These are phyloP conservation scores for Camponotus pennsylvanicus DNA, from an alignment of 1,140 invertebrate genomes.

Conservation along the genomic window DNA sequence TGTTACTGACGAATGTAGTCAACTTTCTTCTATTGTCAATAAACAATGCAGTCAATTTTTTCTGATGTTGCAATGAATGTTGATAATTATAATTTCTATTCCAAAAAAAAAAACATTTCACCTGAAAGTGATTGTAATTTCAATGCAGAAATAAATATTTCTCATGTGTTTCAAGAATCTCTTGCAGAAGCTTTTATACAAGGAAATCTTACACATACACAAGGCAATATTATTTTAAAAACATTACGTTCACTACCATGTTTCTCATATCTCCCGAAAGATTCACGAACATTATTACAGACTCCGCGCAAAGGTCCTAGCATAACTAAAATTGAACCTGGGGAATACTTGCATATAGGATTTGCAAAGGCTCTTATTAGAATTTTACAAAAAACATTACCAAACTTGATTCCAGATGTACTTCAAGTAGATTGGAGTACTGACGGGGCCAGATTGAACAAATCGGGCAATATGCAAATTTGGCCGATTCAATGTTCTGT, in stretches of 20 bases:
- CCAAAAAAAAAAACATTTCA: background rate
- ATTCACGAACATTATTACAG: constrained; percentile 3
- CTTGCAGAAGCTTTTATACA: background rate
- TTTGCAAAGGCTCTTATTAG: background rate
- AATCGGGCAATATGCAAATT: constrained; percentile 17
- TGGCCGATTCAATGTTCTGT: constrained; percentile 14
- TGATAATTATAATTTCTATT: background rate
- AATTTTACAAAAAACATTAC: constrained; percentile 4
- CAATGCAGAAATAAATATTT: background rate
- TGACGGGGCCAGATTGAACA: constrained; percentile 5
- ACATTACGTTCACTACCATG: background rate
- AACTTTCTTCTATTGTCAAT: too few species aligned
- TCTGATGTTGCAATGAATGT: background rate
- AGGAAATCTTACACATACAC: constrained; percentile 2
- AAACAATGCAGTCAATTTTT: background rate
- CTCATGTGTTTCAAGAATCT: background rate
- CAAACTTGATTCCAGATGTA: constrained; percentile 2
- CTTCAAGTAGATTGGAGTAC: constrained; percentile 5
- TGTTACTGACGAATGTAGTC: background rate
- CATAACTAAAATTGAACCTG: background rate
- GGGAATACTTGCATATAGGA: constrained; percentile 4
- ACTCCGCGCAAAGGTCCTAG: background rate
- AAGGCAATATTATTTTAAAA: constrained; percentile 7
- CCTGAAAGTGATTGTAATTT: background rate
- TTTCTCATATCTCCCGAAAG: constrained; percentile 1